phyloP scores from a whole-genome alignment of 2,113 vertebrate genomes.

The Mobula birostris region DNA sequence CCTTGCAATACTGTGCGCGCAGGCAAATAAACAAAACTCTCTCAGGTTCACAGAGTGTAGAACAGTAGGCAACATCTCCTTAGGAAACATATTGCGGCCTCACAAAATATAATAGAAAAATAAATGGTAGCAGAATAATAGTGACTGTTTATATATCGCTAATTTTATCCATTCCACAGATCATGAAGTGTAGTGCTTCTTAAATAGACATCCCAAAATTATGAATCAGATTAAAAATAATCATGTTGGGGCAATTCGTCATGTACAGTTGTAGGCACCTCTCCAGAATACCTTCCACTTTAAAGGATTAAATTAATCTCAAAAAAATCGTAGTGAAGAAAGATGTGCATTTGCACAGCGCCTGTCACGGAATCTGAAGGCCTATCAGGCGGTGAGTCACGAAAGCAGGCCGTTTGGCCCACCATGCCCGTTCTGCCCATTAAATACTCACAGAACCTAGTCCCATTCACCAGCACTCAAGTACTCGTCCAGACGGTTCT shows the following conservation, averaged over 20 bases:
- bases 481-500: too few relatives aligned
- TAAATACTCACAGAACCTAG: too few relatives aligned
- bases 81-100: neutral
- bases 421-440: too few relatives aligned
- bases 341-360: too few relatives aligned
- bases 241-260: neutral
- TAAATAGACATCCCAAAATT: neutral
- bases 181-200: neutral
- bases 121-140: too few relatives aligned
- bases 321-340: too few relatives aligned
- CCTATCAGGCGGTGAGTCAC: too few relatives aligned
- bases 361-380: too few relatives aligned
- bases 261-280: neutral
- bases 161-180: neutral
- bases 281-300: neutral
- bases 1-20: neutral
- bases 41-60: neutral
- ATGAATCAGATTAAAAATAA: neutral
- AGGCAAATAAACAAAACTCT: neutral
- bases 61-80: neutral
- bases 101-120: too few relatives aligned
- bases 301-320: neutral
- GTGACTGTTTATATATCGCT: too few relatives aligned
- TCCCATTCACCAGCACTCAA: too few relatives aligned
- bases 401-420: too few relatives aligned